phyloP scores from a whole-genome alignment of 2,797 vertebrate species.

The Schizothorax lantsangensis region DNA sequence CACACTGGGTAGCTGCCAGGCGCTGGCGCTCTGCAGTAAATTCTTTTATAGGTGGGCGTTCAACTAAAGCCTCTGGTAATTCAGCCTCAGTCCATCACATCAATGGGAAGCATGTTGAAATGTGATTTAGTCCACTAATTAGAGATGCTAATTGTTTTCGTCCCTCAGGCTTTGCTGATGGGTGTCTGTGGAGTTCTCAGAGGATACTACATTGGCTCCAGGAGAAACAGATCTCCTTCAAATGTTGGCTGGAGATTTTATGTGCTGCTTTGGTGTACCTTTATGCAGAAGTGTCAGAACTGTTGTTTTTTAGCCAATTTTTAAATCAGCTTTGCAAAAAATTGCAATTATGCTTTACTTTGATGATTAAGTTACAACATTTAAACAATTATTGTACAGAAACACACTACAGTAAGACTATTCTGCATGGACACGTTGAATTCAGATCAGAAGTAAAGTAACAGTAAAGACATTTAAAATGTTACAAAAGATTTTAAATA shows the following conservation, averaged over 20 bases:
- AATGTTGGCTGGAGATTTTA: neutral
- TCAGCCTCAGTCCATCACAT: conserved; percentile 75
- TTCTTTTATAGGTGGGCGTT: conserved; percentile 70
- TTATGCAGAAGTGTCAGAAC: neutral
- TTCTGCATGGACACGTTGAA: neutral
- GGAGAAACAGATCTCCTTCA: conserved; percentile 1
- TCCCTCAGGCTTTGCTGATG: conserved; percentile 68
- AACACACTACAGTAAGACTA: neutral
- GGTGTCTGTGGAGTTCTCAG: conserved; percentile 20
- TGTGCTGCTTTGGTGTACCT: neutral
- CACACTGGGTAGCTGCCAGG: conserved; percentile 67
- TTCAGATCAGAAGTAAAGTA: neutral
- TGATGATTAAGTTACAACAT: conserved; percentile 1
- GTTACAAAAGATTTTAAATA: neutral
- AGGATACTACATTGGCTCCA: conserved; percentile 12
- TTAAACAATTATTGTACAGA: neutral
- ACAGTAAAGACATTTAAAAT: neutral
- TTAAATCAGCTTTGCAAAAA: neutral
- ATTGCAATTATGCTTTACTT: neutral
- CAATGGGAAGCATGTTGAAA: conserved; percentile 70
- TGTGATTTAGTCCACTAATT: conserved; percentile 80
- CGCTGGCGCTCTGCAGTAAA: conserved; percentile 70
- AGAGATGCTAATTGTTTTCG: conserved; percentile 81
- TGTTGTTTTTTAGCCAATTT: neutral
- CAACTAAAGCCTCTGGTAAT: conserved; percentile 73